Conservation (phyloP, 2,888 invertebrate species). For the Conchocele bisecta region DNA sequence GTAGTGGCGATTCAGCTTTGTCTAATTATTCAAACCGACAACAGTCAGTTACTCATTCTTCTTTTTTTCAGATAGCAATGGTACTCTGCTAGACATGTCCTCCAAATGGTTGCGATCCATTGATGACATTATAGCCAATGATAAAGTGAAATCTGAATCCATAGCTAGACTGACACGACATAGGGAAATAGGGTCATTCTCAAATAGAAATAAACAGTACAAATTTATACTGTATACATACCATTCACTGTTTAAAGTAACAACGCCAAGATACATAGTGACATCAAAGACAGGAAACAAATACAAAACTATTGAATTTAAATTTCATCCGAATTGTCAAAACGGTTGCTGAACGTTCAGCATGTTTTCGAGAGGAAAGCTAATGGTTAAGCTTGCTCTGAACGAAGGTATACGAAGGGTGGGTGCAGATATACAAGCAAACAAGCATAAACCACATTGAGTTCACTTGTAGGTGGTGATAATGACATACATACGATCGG, state of each 20-base stretch:
- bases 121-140: no score
- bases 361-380: constrained; percentile 6
- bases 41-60: no score
- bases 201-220: constrained; percentile 1
- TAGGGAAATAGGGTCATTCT: background rate
- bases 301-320: constrained; percentile 2
- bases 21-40: no score
- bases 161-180: no score
- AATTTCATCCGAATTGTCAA: constrained; percentile 1
- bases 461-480: no score
- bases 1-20: no score
- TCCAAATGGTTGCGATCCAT: no score
- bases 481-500: background rate
- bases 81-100: no score
- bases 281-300: background rate
- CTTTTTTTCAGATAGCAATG: no score
- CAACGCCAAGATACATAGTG: constrained; percentile 3
- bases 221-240: constrained; percentile 7
- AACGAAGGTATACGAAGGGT: background rate
- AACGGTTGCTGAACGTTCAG: background rate
- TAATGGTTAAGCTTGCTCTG: background rate
- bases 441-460: no score
- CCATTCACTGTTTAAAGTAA: constrained; percentile 2
- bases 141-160: no score
- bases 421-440: no score